A percentile compares a stretch with the other conserved stretches of the same genome.
phyloP scores from a whole-genome alignment of 2,888 invertebrate species.

The Ormyrus labotus region DNA sequence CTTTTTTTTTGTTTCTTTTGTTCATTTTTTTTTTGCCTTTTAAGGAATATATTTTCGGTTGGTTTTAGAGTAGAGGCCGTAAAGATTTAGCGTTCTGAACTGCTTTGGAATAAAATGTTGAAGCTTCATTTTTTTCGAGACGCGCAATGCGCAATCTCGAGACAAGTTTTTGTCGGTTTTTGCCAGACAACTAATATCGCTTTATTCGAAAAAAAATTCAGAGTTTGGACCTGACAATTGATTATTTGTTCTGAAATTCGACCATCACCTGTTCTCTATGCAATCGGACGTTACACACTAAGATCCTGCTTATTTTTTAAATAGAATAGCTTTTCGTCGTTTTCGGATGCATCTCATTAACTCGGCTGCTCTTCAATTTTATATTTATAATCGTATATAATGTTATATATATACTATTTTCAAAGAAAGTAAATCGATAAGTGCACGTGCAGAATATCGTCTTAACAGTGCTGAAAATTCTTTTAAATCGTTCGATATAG shows the following conservation, averaged over 20 bases:
- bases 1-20: neutral
- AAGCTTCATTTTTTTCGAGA: too few species aligned
- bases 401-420: conserved; percentile 1
- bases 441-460: conserved; percentile 23
- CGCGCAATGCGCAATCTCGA: too few species aligned
- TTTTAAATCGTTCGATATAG: conserved; percentile 5
- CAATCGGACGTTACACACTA: conserved; percentile 26
- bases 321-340: conserved; percentile 22
- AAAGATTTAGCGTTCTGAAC: too few species aligned
- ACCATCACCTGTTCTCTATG: neutral
- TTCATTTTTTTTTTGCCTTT: conserved; percentile 1
- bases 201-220: too few species aligned
- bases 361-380: neutral
- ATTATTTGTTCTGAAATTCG: too few species aligned
- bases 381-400: neutral
- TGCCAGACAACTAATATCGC: too few species aligned
- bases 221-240: too few species aligned
- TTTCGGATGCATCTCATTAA: conserved; percentile 34
- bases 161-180: too few species aligned
- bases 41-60: neutral
- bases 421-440: conserved; percentile 10
- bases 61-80: neutral
- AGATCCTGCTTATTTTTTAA: conserved; percentile 11
- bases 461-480: conserved; percentile 30
- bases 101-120: too few species aligned